Evolutionary conservation across 2,797 vertebrate genomes (phyloP), one percentile per base, ranked within the genome.

Genomic region (Artibeus jamaicensis): DNA sequence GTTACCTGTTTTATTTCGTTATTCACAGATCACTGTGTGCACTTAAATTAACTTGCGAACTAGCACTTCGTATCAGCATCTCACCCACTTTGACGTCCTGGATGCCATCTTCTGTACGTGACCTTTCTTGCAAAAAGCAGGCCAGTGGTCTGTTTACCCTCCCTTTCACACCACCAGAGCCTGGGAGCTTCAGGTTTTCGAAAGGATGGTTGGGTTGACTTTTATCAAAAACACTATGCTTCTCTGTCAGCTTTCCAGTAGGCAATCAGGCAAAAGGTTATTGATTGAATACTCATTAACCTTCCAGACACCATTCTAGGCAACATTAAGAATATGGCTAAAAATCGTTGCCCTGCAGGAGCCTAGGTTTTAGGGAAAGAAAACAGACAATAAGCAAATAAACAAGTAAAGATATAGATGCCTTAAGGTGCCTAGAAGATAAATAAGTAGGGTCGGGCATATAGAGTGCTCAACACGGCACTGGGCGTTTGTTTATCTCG

Each of bases 121-220:
- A 29, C 50, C 55, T 93, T 79, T 70, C 55, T 91, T 91, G n/a
- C 77, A 11, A 53, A 82, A 79, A 50, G 81, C 39, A 34, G 39
- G 19, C 34, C 48, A 0, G 0, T 62, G 21, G 2, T 67, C 78
- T 32, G 5, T 67, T 29, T 78, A 18, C 16, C 48, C 18, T 70
- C 55, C 37, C 19, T 89, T 86, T 74, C 10, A 44, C 39, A 83
- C 50, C 46, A 37, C 46, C 37, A 26, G 55, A 83, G 34, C 42
- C 62, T 70, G 73, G 86, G 93, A 88, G 14, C 76, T 84, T 68
- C 39, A 44, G 55, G 57, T 59, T 96, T 77, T 77, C 92, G 73
- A 37, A 70, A 91, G 29, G 65, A 90, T 57, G 65, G 12, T 0
- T 65, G 76, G 6, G 70, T 65, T 87, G 77, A 77, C 59, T 73